Base-by-base conservation (phyloP, 2,797 vertebrate genomes). In the Helarctos malayanus region DNA sequence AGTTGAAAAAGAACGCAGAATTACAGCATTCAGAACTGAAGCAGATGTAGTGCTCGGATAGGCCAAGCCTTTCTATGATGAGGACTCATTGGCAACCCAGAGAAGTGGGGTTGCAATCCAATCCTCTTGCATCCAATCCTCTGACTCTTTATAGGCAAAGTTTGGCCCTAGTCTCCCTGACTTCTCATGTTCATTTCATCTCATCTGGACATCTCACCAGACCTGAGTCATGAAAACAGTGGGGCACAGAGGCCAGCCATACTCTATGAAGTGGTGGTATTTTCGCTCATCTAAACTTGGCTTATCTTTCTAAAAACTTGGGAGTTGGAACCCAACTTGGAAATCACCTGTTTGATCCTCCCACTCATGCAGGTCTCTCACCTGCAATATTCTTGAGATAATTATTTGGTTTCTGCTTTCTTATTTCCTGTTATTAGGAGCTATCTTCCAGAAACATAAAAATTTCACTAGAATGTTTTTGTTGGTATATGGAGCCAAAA, bases 1-100 rank as follows among this genome's bases (percentile, higher is more conserved):
- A 88, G 5, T 49, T 87, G 29, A 91, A 87, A 71, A 95, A 88
- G 32, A 63, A 81, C 29, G 38, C 45, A 49, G 83, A 82, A 84
- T 84, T 49, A 18, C 3, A 83, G 35, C 54, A 21, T 93, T 84
- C 71, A 61, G 25, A 93, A 65, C 7, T 23, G 11, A 59, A 80
- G 87, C 2, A 2, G 6, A 54, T 21, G 8, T 38, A 18, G 32
- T 47, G 12, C 18, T 69, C 19, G 68, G 13, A 2, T 16, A 52
- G 38, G 35, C 32, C 41, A 38, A 41, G 0, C 1, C 54, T 85
- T 95, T 61, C n/a, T 68, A 16, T 38, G 23, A 68, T 45, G 35
- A 88, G 27, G 16, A 49, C 5, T 73, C 79, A 59, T 3, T 8
- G 7, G 32, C n/a, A 18, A 73, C 41, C 21, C 18, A 56, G 75